Evolutionary conservation across 2,797 vertebrate genomes (phyloP).

Genomic region (Prionace glauca): DNA sequence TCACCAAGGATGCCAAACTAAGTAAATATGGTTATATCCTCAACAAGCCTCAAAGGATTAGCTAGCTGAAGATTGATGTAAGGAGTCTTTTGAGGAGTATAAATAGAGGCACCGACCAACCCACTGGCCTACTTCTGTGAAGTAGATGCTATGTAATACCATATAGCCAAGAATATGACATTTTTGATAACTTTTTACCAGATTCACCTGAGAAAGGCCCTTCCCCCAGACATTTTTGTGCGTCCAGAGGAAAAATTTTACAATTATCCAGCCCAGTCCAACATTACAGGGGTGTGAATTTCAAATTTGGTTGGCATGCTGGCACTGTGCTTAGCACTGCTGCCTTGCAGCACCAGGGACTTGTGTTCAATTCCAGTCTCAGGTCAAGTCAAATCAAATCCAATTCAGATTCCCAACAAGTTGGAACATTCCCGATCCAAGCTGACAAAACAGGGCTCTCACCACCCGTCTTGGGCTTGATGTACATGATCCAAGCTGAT

Average conservation of each 20-base stretch:
- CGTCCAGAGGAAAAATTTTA: background rate
- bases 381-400: too few relatives aligned
- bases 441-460: too few relatives aligned
- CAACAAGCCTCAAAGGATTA: background rate
- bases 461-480: too few relatives aligned
- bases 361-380: too few relatives aligned
- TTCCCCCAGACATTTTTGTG: background rate
- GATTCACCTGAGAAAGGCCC: background rate
- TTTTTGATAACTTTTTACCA: background rate
- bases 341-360: too few relatives aligned
- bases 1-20: background rate
- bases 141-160: background rate
- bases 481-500: too few relatives aligned
- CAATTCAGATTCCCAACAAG: too few relatives aligned
- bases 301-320: background rate
- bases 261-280: background rate
- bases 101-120: background rate
- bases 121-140: background rate
- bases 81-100: background rate
- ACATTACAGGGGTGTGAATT: background rate
- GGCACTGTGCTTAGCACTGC: too few relatives aligned
- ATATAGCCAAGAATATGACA: background rate
- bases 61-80: background rate
- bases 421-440: too few relatives aligned
- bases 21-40: background rate